Evolutionary conservation across 1,140 invertebrate species (phyloP).

Genomic region (Brachionus calyciflorus): DNA sequence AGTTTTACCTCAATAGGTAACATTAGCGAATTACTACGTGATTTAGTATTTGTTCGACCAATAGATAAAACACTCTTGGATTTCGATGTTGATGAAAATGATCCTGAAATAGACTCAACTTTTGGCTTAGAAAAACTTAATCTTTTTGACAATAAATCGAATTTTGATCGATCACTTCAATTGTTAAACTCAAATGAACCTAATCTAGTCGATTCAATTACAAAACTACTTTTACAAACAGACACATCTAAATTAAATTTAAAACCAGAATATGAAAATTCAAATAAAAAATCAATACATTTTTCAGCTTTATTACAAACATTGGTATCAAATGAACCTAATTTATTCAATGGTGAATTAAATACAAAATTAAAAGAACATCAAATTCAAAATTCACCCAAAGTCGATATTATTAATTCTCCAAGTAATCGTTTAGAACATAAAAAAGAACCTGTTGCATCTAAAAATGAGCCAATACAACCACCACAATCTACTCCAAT

Average conservation of each 20-base stretch:
- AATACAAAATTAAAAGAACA: neutral
- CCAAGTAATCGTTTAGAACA: neutral
- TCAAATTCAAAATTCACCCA: too few relatives aligned
- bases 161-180: neutral
- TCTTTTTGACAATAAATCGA: neutral
- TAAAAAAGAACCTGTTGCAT: neutral
- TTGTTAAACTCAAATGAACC: neutral
- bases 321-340: neutral
- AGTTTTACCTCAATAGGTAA: neutral
- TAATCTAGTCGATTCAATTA: neutral
- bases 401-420: too few relatives aligned
- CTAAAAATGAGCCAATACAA: neutral
- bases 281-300: neutral
- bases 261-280: too few relatives aligned
- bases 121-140: neutral
- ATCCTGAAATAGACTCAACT: neutral
- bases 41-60: neutral
- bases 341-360: neutral
- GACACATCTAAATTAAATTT: constrained; percentile 9
- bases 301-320: neutral
- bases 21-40: neutral
- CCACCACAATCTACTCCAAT: too few relatives aligned
- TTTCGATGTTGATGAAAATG: neutral
- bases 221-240: neutral
- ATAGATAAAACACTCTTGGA: neutral